Conservation (phyloP, 2,888 invertebrate species). For the Campoletis raptor region DNA sequence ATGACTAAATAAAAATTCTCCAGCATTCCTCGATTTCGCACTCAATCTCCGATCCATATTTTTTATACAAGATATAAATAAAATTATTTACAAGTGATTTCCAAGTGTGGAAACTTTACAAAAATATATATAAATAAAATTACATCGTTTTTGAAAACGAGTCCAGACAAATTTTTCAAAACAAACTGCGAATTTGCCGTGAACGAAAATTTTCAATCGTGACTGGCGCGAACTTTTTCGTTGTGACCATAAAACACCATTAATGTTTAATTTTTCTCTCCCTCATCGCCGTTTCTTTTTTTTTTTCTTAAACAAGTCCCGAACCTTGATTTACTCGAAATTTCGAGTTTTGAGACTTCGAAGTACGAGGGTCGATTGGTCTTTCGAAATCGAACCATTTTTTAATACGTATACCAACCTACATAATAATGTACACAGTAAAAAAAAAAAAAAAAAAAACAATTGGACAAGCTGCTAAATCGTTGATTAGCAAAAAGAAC, state of each 20-base stretch:
- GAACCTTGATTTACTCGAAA: neutral
- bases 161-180: neutral
- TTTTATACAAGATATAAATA: conserved; percentile 72
- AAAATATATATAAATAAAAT: conserved; percentile 68
- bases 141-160: conserved; percentile 56
- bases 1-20: neutral
- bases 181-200: conserved; percentile 29
- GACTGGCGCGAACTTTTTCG: neutral
- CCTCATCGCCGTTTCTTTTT: neutral
- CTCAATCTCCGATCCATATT: conserved; percentile 24
- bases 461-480: neutral
- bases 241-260: neutral
- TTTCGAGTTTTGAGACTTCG: neutral
- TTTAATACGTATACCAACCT: conserved; percentile 30
- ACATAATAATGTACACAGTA: conserved; percentile 9
- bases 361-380: conserved; percentile 13
- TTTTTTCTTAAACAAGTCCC: neutral
- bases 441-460: conserved; percentile 25
- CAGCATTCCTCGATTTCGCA: neutral
- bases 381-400: conserved; percentile 4
- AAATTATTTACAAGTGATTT: conserved; percentile 71
- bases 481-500: neutral
- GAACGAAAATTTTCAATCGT: conserved; percentile 14
- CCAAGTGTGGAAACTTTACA: conserved; percentile 62
- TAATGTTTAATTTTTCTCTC: neutral